A percentile compares a stretch with the other conserved stretches of the same genome.
Evolutionary conservation across 2,797 vertebrate genomes (phyloP).

Genomic region (Tamandua tetradactyla): DNA sequence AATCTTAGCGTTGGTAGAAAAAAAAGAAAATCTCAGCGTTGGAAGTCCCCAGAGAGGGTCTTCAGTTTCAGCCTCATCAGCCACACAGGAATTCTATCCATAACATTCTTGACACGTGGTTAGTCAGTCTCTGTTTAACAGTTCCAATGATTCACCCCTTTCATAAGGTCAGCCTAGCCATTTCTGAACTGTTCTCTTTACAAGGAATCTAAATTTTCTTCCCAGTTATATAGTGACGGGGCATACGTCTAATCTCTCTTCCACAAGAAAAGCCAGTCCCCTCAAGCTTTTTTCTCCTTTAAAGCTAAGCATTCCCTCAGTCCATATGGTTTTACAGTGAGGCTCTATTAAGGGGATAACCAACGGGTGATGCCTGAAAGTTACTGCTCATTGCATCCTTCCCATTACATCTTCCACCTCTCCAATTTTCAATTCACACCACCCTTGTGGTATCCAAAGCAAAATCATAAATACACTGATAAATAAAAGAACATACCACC

Average conservation of each 20-base stretch:
- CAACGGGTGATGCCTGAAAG: neutral
- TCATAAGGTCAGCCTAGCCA: slow-evolving; percentile 59
- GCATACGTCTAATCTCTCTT: neutral
- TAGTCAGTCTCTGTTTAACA: slow-evolving; percentile 36
- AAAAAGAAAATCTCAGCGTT: neutral
- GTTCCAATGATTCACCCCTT: slow-evolving; percentile 43
- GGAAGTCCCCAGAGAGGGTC: neutral
- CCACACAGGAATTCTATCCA: neutral
- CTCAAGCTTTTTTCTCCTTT: neutral
- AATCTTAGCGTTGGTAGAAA: neutral
- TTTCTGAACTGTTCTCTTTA: slow-evolving; percentile 61
- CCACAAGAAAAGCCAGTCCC: neutral
- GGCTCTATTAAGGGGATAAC: neutral
- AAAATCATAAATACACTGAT: neutral
- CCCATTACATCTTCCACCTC: neutral
- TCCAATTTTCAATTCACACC: neutral
- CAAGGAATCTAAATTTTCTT: slow-evolving; percentile 46
- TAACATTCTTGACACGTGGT: neutral
- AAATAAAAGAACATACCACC: neutral
- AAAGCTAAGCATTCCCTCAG: neutral
- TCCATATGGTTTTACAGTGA: neutral
- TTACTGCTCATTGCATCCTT: neutral
- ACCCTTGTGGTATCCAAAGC: neutral
- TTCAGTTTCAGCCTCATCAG: neutral
- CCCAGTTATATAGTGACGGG: slow-evolving; percentile 21